Conservation (phyloP, 2,113 vertebrate species). For the Pogona vitticeps region DNA sequence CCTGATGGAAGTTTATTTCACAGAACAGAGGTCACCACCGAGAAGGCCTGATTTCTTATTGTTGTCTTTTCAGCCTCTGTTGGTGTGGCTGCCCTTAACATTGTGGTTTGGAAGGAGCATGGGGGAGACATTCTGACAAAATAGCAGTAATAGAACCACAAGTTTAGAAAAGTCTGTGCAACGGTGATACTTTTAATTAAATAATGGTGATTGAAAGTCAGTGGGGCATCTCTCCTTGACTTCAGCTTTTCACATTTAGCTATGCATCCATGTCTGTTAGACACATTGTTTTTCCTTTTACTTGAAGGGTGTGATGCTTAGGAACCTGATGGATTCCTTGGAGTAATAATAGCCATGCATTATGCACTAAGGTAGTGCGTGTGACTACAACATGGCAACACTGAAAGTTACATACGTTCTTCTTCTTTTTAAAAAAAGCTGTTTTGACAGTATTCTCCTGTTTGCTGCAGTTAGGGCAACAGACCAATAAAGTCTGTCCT, state of each 20-base stretch:
- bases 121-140: not conserved
- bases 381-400: not conserved
- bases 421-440: not conserved
- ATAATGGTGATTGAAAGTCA: not conserved
- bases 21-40: no score
- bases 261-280: not conserved
- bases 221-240: not conserved
- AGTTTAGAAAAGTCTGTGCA: no score
- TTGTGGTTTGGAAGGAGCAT: no score
- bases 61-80: no score
- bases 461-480: conserved; percentile 16
- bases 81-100: no score
- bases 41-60: no score
- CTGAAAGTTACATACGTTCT: not conserved
- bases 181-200: not conserved
- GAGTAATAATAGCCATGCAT: not conserved
- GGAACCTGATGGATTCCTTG: not conserved
- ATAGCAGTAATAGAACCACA: not conserved
- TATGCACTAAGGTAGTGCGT: not conserved
- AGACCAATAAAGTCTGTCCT: not conserved
- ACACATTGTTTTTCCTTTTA: not conserved
- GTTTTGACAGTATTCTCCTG: not conserved
- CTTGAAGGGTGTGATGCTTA: not conserved
- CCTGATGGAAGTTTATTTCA: no score
- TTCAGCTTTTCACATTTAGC: not conserved